These are phyloP conservation scores for Coptotermes formosanus DNA, from an alignment of 1,140 invertebrate species.

Conservation along the genomic window DNA sequence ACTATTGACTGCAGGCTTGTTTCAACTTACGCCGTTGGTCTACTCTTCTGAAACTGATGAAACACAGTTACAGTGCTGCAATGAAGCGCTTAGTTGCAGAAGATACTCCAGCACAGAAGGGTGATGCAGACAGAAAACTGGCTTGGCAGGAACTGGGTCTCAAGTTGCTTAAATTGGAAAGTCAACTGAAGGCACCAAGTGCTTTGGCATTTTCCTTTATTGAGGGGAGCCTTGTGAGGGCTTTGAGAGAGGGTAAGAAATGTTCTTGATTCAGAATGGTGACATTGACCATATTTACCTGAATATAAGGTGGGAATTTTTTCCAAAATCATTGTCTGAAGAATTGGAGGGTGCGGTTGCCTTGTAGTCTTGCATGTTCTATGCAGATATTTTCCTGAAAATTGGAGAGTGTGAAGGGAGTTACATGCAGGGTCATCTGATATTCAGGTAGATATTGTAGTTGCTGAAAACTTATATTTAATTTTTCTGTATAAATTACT, in stretches of 20 bases:
- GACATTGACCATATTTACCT: too few relatives aligned
- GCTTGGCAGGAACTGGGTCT: conserved; percentile 64
- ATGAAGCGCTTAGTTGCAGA: conserved; percentile 53
- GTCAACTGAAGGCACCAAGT: conserved; percentile 66
- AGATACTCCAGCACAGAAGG: neutral
- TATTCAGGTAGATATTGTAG: too few relatives aligned
- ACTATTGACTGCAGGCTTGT: neutral
- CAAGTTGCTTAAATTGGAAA: conserved; percentile 68
- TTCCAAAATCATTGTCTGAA: neutral
- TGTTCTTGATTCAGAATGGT: neutral
- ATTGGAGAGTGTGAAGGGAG: too few relatives aligned
- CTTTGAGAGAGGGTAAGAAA: conserved; percentile 70
- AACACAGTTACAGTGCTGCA: conserved; percentile 68
- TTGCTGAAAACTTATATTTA: too few relatives aligned
- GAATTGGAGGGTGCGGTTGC: neutral
- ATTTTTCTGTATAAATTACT: too few relatives aligned
- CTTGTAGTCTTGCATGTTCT: too few relatives aligned
- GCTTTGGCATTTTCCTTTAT: conserved; percentile 88
- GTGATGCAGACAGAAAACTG: conserved; percentile 22
- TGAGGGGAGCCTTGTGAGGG: conserved; percentile 89
- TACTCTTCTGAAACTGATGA: conserved; percentile 73
- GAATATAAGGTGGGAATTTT: neutral
- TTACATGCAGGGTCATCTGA: too few relatives aligned
- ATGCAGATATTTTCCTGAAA: too few relatives aligned
- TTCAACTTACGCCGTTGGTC: conserved; percentile 64